Evolutionary conservation across 1,140 invertebrate genomes (phyloP).

Genomic region (Solen grandis): DNA sequence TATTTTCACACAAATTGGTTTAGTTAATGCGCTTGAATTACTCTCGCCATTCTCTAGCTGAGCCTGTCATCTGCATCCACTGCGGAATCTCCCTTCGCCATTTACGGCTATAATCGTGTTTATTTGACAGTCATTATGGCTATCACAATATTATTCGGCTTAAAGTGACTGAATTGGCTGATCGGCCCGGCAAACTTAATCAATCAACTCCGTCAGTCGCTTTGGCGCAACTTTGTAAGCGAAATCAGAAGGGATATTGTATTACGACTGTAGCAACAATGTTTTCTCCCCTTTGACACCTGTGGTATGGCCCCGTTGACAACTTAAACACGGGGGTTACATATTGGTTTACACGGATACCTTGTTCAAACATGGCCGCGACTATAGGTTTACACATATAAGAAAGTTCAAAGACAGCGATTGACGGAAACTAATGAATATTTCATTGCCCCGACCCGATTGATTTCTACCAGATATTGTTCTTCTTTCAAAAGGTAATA

Average conservation of each 20-base stretch:
- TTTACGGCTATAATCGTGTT: slow-evolving; percentile 54
- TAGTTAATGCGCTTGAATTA: slow-evolving; percentile 48
- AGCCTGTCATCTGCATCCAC: slow-evolving; percentile 45
- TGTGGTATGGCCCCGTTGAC: slow-evolving; percentile 50
- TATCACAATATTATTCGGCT: slow-evolving; percentile 43
- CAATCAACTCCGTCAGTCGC: slow-evolving; percentile 39
- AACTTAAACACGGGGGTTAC: slow-evolving; percentile 56
- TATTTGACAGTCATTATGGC: slow-evolving; percentile 44
- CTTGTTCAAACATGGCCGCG: slow-evolving; percentile 53
- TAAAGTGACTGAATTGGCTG: slow-evolving; percentile 26
- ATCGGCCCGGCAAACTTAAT: slow-evolving; percentile 42
- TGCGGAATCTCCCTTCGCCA: slow-evolving; percentile 51
- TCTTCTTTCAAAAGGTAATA: not conserved
- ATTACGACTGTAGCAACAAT: slow-evolving; percentile 45
- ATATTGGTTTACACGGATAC: slow-evolving; percentile 55
- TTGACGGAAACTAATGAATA: slow-evolving; percentile 6
- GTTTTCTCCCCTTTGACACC: slow-evolving; percentile 50
- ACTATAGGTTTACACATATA: slow-evolving; percentile 22
- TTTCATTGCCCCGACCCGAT: not conserved
- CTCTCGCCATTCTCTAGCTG: slow-evolving; percentile 45
- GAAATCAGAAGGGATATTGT: slow-evolving; percentile 51
- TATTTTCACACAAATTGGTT: slow-evolving; percentile 47
- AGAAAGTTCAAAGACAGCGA: not conserved
- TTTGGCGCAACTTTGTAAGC: slow-evolving; percentile 20
- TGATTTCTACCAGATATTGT: not conserved